These are phyloP conservation scores for Marcusenius ussheri DNA, from an alignment of 2,113 vertebrate genomes.

Conservation along the genomic window DNA sequence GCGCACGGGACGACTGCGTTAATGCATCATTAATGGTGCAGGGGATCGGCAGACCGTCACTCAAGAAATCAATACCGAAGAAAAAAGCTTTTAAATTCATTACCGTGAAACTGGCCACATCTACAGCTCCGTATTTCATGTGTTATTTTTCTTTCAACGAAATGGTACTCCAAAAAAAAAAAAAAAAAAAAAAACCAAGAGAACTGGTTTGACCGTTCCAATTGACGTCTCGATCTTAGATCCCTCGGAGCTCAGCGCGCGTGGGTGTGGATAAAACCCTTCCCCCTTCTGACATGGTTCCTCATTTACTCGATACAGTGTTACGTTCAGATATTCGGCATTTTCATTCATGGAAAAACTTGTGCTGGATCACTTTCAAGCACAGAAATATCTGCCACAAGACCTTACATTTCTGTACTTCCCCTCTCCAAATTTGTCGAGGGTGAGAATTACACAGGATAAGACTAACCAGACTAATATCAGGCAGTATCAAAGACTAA, in stretches of 20 bases:
- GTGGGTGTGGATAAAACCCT: slow-evolving; percentile 5
- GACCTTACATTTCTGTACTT: neutral
- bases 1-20: neutral
- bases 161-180: neutral
- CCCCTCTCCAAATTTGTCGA: neutral
- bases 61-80: neutral
- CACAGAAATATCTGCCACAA: neutral
- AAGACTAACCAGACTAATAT: neutral
- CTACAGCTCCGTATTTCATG: neutral
- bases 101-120: neutral
- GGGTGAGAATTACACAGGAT: neutral
- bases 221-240: neutral
- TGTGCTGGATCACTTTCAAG: neutral
- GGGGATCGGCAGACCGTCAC: neutral
- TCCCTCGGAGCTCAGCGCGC: neutral
- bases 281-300: slow-evolving; percentile 41
- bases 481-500: neutral
- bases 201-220: neutral
- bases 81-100: neutral
- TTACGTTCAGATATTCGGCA: slow-evolving; percentile 30
- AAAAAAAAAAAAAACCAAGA: neutral
- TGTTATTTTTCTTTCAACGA: neutral
- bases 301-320: slow-evolving; percentile 9
- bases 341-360: neutral
- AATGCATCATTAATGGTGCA: neutral